Evolutionary conservation across 2,797 vertebrate species (phyloP).

Genomic region (Etheostoma perlongum): DNA sequence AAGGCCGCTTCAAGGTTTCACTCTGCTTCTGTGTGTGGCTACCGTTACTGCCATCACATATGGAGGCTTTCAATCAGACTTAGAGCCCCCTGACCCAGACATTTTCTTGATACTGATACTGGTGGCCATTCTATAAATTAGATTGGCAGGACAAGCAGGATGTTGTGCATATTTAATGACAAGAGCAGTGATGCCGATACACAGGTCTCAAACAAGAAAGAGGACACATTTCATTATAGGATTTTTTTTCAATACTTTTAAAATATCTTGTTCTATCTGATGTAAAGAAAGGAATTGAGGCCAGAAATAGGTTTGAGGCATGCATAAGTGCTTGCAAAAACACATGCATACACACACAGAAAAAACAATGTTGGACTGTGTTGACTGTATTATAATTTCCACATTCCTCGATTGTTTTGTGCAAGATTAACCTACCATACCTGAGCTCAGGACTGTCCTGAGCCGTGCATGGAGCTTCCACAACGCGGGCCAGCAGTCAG

Average conservation of each 20-base stretch:
- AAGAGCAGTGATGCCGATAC: slow-evolving; percentile 48
- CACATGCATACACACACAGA: neutral
- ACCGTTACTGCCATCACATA: slow-evolving; percentile 22
- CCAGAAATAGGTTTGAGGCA: neutral
- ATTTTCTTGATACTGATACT: slow-evolving; percentile 67
- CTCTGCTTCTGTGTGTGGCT: slow-evolving; percentile 24
- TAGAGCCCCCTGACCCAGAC: slow-evolving; percentile 56
- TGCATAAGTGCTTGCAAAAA: neutral
- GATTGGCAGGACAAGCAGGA: slow-evolving; percentile 56
- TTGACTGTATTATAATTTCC: neutral
- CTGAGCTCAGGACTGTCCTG: slow-evolving; percentile 26
- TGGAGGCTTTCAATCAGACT: slow-evolving; percentile 50
- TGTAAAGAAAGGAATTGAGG: neutral
- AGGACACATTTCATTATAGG: slow-evolving; percentile 12
- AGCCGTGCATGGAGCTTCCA: slow-evolving; percentile 22
- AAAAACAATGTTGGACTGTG: neutral
- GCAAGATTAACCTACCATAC: neutral
- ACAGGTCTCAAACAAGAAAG: slow-evolving; percentile 19
- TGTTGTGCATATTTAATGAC: slow-evolving; percentile 73
- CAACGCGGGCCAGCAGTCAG: slow-evolving; percentile 45
- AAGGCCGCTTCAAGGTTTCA: slow-evolving; percentile 42
- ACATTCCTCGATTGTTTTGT: slow-evolving; percentile 1
- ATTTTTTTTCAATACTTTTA: slow-evolving; percentile 11
- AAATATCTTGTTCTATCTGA: neutral
- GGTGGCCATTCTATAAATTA: slow-evolving; percentile 50